These are phyloP conservation scores for Colletes latitarsis DNA, from an alignment of 1,140 invertebrate genomes.

Conservation along the genomic window DNA sequence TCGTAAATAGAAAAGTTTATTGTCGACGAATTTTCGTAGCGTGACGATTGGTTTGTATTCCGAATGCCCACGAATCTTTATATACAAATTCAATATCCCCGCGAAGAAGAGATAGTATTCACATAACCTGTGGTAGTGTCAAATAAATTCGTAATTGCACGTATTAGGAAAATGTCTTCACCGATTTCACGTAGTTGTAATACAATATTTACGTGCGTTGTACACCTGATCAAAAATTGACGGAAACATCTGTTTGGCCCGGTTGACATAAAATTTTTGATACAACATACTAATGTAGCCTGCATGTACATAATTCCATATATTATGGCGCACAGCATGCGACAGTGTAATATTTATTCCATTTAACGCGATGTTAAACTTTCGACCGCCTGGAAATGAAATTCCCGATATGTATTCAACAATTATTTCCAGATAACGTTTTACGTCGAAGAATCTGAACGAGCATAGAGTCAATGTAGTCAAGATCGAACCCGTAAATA, in stretches of 20 bases:
- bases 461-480: background rate
- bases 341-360: background rate
- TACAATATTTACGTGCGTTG: background rate
- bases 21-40: background rate
- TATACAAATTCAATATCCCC: background rate
- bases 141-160: background rate
- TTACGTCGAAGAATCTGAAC: background rate
- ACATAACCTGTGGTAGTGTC: conserved; percentile 8
- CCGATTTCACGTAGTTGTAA: background rate
- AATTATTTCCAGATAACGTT: background rate
- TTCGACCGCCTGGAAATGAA: background rate
- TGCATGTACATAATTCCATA: conserved; percentile 5
- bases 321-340: background rate
- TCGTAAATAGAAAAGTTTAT: conserved; percentile 21
- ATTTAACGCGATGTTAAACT: background rate
- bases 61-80: background rate
- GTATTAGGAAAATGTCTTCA: background rate
- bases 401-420: background rate
- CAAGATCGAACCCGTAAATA: background rate
- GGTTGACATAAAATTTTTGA: background rate
- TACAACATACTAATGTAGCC: background rate
- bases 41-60: background rate
- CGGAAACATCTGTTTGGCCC: conserved; percentile 34
- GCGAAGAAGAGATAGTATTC: background rate
- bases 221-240: conserved; percentile 8